Percentiles rank a stretch among this genome's conserved stretches.
Conservation (phyloP, 1,140 invertebrate genomes). For the Ceratina australensis region DNA sequence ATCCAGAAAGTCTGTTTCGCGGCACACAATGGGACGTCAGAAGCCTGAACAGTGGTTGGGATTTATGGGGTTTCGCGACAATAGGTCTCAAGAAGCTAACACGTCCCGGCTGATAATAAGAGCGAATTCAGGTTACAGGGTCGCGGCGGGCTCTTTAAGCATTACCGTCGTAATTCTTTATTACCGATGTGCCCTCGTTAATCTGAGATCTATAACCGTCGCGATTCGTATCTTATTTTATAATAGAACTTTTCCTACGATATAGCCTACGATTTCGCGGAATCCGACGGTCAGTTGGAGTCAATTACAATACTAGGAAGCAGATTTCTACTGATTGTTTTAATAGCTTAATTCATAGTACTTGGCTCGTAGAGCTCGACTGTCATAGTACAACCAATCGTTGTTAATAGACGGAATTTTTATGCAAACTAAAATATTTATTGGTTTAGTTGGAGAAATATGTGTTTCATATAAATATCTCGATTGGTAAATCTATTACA, state of each 20-base stretch:
- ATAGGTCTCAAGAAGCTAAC: slow-evolving; percentile 12
- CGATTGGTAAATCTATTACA: too few species aligned
- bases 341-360: background rate
- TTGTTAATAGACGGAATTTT: background rate
- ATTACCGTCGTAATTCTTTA: background rate
- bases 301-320: slow-evolving; percentile 10
- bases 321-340: background rate
- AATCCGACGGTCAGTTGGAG: background rate
- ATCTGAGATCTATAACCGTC: background rate
- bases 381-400: background rate
- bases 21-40: slow-evolving; percentile 8
- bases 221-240: background rate
- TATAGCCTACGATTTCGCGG: background rate
- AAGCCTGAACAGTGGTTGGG: background rate
- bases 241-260: background rate
- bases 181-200: background rate
- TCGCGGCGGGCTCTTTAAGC: background rate
- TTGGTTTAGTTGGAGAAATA: too few species aligned
- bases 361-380: background rate
- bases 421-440: background rate
- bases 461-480: too few species aligned
- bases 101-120: background rate
- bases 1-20: slow-evolving; percentile 10
- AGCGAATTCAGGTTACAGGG: slow-evolving; percentile 3
- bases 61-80: slow-evolving; percentile 28